Evolutionary conservation across 2,113 vertebrate species (phyloP), one percentile per base, ranked within the genome.

Genomic region (Herpetotheres cachinnans): DNA sequence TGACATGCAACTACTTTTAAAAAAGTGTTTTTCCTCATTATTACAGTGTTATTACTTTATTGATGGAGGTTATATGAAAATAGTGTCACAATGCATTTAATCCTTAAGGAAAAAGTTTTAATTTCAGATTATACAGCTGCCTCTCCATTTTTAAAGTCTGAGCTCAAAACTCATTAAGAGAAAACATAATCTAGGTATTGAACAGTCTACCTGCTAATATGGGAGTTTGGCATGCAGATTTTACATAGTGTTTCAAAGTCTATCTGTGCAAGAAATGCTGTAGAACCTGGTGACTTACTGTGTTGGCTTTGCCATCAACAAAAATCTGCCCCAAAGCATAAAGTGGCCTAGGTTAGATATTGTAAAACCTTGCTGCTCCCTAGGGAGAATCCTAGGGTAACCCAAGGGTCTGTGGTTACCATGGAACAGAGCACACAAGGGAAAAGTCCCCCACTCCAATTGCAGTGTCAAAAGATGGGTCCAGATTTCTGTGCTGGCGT

Each of bases 11-110:
- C 30, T 95, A 13, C 62, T 89, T 93, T 82, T 90, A 8, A 49
- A 89, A 88, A 95, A 83, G 58, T 84, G 46, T 0, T 25, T 91
- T 95, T 89, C 32, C 19, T 67, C 40, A 16, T 66, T 93, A 52
- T 91, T 95, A 46, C 38, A 74, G 58, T 54, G 73, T 81, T 78
- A 95, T 72, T 94, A 69, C 87, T 89, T 93, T 97, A 72, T 38
- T 74, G 86, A 91, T 96, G 94, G 95, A 86, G 70, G 61, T 81
- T 95, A 30, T 95, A 82, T 92, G 73, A 95, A 94, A 86, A 72
- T 20, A 93, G 36, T 46, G 73, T 90, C 90, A 84, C 76, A 92
- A 85, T 67, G 78, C 34, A 27, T 88, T 87, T 94, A 95, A 92
- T 94, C 55, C 84, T 81, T 77, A 89, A 59, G 79, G 52, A 86